Percentiles rank a stretch among this genome's conserved stretches.
Evolutionary conservation across 2,113 vertebrate species (phyloP).

Genomic region (Mus musculus): GRCm39 chr7:17916501-17917000

Average conservation of each 20-base stretch:
- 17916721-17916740: neutral
- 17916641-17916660: no score
- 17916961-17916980: neutral
- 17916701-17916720: neutral
- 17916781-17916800: neutral
- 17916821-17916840: neutral
- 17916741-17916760: neutral
- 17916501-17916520: no score
- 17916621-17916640: neutral
- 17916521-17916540: neutral
- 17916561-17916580: neutral
- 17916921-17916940: neutral
- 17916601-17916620: neutral
- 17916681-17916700: neutral
- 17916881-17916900: neutral
- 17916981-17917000: neutral
- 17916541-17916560: neutral
- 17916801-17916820: neutral
- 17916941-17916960: neutral
- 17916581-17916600: neutral
- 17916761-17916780: neutral
- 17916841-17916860: neutral
- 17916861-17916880: neutral
- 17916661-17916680: neutral
- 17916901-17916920: neutral